Evolutionary conservation across 2,888 invertebrate genomes (phyloP), one percentile per base, ranked within the genome.

Genomic region (Psococerastis gibbosa): DNA sequence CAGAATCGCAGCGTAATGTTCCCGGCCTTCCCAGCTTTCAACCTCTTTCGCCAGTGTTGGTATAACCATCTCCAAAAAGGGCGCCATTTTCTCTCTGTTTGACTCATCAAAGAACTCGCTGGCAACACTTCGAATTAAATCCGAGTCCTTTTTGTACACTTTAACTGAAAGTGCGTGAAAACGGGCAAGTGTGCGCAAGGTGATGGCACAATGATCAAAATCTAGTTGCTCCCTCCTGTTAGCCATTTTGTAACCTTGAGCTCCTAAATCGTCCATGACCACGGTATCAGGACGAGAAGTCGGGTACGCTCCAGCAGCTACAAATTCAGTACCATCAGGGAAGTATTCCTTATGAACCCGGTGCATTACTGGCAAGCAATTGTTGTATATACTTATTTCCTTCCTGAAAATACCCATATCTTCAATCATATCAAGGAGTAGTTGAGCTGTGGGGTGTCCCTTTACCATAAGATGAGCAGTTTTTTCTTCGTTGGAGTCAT

Each of bases 81-180:
- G 38, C n/a, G 17, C 38, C 38, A 38, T 38, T 20, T 38, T 17
- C 22, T 38, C 38, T 5, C 38, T 15, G 6, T 17, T 17, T 5
- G 38, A 38, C 22, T 38, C 38, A 16, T 18, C 20, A 11, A 18
- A 38, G 11, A 38, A 38, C 17, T 38, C 38, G 18, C 22, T 5
- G 5, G 18, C 8, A 11, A 38, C 38, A 20, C 20, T 38, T 20
- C n/a, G n/a, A 13, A 38, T 17, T 20, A 38, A 4, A 6, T 46
- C 34, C 15, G 48, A 49, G 2, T 54, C 47, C 43, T 51, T 54
- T 32, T 56, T 51, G 31, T 58, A 55, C 6, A 53, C 43, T 1
- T 52, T 49, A 38, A 58, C 49, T 1, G 57, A 58, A 18, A 54
- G 49, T 15, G 59, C 54, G 46, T 60, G 60, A 20, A 57, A 52